phyloP scores from a whole-genome alignment of 2,797 vertebrate genomes.

The Helarctos malayanus region DNA sequence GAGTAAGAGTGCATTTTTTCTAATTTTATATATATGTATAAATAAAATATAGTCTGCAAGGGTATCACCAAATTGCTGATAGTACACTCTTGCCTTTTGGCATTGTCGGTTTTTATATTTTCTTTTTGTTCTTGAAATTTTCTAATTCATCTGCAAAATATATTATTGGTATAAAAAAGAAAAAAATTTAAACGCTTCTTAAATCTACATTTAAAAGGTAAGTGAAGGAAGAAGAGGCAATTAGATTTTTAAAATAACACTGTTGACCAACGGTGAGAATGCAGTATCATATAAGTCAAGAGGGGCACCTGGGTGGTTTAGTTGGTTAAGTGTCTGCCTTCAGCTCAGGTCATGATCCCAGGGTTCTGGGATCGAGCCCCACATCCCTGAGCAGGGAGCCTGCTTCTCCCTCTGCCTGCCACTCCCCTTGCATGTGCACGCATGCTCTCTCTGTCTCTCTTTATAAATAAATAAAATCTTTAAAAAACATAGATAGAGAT shows the following conservation, averaged over 20 bases:
- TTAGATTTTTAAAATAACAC: not conserved
- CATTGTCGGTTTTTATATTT: not conserved
- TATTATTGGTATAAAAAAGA: not conserved
- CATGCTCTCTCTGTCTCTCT: not conserved
- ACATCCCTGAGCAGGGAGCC: too few species aligned
- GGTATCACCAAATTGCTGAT: not conserved
- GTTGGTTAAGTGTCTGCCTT: too few species aligned
- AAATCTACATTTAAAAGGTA: not conserved
- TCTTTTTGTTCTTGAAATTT: not conserved
- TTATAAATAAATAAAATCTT: not conserved
- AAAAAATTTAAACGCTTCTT: not conserved
- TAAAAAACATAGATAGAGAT: not conserved
- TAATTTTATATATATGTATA: not conserved
- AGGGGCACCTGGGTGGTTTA: too few species aligned
- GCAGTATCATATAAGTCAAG: not conserved
- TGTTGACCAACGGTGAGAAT: not conserved
- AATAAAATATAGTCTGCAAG: not conserved
- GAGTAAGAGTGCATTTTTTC: not conserved
- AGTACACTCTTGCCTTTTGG: not conserved
- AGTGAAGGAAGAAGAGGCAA: not conserved
- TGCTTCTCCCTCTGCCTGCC: too few species aligned
- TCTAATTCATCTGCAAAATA: not conserved
- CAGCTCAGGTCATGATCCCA: too few species aligned
- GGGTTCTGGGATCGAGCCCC: too few species aligned
- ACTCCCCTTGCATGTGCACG: too few species aligned